Evolutionary conservation across 2,797 vertebrate species (phyloP), one percentile per base, ranked within the genome.

Genomic region (Labroides dimidiatus): DNA sequence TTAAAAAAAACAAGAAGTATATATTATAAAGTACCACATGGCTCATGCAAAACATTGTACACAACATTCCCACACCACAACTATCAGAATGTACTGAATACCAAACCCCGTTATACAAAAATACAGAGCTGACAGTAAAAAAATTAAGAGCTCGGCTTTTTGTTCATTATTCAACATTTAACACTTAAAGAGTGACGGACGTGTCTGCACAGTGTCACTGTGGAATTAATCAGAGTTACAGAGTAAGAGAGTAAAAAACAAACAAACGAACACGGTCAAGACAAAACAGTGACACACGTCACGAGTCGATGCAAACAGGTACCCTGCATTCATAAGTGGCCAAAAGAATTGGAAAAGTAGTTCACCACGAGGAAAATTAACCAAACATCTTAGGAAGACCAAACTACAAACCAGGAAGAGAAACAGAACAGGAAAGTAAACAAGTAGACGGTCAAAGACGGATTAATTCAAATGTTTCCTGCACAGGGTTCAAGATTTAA

Each of bases 91-190:
- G 3, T 45, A 49, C 6, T 27, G 20, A 14, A 20, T 4, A 49
- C 60, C 64, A 61, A 10, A 47, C 1, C 45, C 42, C 16, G n/a
- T 4, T 8, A 17, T 67, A 71, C 7, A 81, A 67, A 73, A 81
- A 66, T 66, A 62, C 48, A 69, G 43, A 69, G 27, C n/a, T 15
- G 12, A 53, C 39, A 30, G 47, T 53, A 42, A 48, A 69, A n/a
- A 49, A 65, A 19, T 42, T 27, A 43, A 36, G 23, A 64, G 49
- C 57, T 59, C 53, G 17, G 64, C 19, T 52, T 23, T 64, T 76
- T 53, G 61, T 58, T 73, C 16, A 62, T 51, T 9, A 14, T 30
- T 30, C 9, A 33, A 45, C 21, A 67, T 33, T 45, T 36, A 51
- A 74, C 36, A 68, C 42, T 39, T 2, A 16, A 1, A 23, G n/a